Evolutionary conservation across 2,888 invertebrate genomes (phyloP).

Genomic region (Tenthredo livida): DNA sequence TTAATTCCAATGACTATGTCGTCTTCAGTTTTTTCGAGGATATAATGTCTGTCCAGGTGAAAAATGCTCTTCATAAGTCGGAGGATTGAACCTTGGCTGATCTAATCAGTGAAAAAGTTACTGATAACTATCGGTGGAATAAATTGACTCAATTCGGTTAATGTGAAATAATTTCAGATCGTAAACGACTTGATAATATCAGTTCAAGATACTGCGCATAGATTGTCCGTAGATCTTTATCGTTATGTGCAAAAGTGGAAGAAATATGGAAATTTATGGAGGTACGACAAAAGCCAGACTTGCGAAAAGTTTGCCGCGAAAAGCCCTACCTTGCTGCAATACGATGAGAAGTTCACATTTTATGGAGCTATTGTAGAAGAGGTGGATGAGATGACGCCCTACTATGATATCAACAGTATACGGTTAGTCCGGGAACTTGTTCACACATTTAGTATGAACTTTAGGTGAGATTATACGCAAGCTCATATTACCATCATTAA

Average conservation of each 20-base stretch:
- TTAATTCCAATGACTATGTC: conserved; percentile 82
- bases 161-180: conserved; percentile 75
- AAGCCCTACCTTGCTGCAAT: conserved; percentile 83
- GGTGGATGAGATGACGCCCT: conserved; percentile 81
- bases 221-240: conserved; percentile 84
- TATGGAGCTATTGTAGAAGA: conserved; percentile 88
- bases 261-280: conserved; percentile 88
- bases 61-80: background rate
- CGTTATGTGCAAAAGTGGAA: conserved; percentile 86
- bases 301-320: conserved; percentile 89
- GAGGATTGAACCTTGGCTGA: background rate
- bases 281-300: conserved; percentile 85
- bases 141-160: conserved; percentile 8
- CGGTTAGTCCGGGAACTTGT: conserved; percentile 73
- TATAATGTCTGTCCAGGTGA: conserved; percentile 82
- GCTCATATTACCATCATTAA: background rate
- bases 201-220: conserved; percentile 85
- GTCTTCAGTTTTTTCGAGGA: conserved; percentile 91
- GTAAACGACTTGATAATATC: conserved; percentile 84
- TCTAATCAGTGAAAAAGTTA: background rate
- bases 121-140: background rate
- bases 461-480: background rate
- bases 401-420: conserved; percentile 85
- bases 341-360: conserved; percentile 92
- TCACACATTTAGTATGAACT: background rate